Percentiles rank a stretch among this genome's conserved stretches.
Evolutionary conservation across 1,140 invertebrate species (phyloP).

Genomic region (Drosophila rufa): DNA sequence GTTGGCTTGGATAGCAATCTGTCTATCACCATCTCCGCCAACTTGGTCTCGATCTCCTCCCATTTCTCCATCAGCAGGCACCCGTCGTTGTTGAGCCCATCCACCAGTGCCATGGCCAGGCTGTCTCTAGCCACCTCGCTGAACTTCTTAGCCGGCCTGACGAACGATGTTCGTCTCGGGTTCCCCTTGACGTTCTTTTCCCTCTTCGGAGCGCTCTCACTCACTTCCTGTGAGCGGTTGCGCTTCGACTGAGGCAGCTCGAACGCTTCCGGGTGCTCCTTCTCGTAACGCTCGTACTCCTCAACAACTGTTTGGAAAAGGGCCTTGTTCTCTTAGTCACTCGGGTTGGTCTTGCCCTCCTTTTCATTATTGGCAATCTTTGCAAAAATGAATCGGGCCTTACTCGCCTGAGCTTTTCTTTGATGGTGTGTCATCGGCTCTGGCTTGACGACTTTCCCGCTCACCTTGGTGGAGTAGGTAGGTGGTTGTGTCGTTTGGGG

Average conservation of each 20-base stretch:
- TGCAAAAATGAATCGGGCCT: background rate
- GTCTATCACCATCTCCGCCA: constrained; percentile 4
- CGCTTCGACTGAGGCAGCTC: background rate
- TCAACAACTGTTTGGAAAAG: background rate
- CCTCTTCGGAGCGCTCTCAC: background rate
- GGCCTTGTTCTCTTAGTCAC: background rate
- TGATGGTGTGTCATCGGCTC: background rate
- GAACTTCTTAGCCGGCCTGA: too few relatives aligned
- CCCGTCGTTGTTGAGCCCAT: background rate
- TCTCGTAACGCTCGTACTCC: background rate
- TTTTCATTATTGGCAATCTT: background rate
- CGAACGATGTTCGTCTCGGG: too few relatives aligned
- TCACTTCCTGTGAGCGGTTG: background rate
- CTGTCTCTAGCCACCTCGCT: too few relatives aligned
- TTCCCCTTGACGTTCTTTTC: background rate
- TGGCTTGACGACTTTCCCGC: too few relatives aligned
- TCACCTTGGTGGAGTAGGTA: too few relatives aligned
- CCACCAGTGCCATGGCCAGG: background rate
- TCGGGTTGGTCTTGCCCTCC: background rate
- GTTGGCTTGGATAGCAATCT: background rate
- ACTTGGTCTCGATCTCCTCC: constrained; percentile 2
- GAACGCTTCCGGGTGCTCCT: background rate
- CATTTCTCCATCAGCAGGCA: background rate
- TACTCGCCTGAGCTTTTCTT: background rate
- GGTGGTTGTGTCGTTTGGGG: too few relatives aligned